Percentiles rank a stretch among this genome's conserved stretches.
These are phyloP conservation scores for Zeugodacus cucurbitae DNA, from an alignment of 1,140 invertebrate genomes.

Conservation along the genomic window DNA sequence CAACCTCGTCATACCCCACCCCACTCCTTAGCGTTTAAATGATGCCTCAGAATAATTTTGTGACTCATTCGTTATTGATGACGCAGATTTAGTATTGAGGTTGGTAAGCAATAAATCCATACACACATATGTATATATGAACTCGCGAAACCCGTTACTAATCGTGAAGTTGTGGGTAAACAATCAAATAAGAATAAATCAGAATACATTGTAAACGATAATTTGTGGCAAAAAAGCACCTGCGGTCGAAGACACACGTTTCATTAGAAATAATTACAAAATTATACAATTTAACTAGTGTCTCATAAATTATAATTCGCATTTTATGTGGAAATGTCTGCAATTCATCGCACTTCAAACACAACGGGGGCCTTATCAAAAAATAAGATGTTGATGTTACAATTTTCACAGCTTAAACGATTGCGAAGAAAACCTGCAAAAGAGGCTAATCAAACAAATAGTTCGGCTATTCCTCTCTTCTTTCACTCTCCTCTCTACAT, in stretches of 20 bases:
- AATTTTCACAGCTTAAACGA: not conserved
- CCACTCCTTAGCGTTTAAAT: not conserved
- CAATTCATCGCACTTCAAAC: not conserved
- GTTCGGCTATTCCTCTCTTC: no score
- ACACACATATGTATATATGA: no score
- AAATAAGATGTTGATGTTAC: not conserved
- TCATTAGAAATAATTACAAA: no score
- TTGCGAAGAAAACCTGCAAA: not conserved
- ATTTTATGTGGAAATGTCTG: not conserved
- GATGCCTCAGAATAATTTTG: not conserved
- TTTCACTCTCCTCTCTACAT: no score
- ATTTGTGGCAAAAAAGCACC: not conserved
- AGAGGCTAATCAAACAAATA: not conserved
- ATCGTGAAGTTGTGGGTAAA: not conserved
- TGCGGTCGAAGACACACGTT: no score
- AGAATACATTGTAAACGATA: not conserved
- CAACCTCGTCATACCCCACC: not conserved
- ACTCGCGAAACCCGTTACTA: not conserved
- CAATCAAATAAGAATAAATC: not conserved
- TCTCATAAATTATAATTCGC: not conserved
- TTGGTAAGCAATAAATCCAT: not conserved
- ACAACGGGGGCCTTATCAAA: not conserved
- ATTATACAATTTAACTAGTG: not conserved
- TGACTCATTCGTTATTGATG: not conserved
- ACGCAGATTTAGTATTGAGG: not conserved